phyloP scores from a whole-genome alignment of 2,888 invertebrate genomes.

The Ormia ochracea region DNA sequence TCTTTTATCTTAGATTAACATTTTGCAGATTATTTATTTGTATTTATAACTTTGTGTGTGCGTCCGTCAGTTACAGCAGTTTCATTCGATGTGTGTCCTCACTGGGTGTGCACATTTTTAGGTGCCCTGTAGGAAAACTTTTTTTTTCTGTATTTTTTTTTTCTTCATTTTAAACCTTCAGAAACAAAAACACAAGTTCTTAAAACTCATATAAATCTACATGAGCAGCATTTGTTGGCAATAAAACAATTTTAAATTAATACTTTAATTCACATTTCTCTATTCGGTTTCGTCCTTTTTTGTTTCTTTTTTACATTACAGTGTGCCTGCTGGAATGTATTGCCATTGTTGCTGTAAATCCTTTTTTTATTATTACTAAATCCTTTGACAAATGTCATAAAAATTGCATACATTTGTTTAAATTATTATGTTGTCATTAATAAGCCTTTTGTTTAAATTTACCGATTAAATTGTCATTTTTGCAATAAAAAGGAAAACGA shows the following conservation, averaged over 20 bases:
- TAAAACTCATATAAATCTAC: slow-evolving; percentile 15
- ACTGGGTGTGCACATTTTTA: background rate
- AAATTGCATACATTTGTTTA: slow-evolving; percentile 52
- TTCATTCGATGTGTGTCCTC: background rate
- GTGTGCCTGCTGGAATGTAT: background rate
- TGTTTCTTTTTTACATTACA: background rate
- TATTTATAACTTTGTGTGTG: background rate
- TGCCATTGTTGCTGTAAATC: slow-evolving; percentile 13
- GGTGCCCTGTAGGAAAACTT: background rate
- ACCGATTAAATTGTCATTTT: slow-evolving; percentile 55
- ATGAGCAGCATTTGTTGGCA: slow-evolving; percentile 17
- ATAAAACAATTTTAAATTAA: slow-evolving; percentile 42
- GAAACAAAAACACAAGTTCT: background rate
- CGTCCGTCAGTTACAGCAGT: background rate
- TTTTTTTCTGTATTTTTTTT: too few species aligned
- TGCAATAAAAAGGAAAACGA: background rate
- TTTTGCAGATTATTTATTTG: slow-evolving; percentile 15
- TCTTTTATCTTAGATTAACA: slow-evolving; percentile 11
- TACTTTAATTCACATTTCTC: background rate
- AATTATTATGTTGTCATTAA: slow-evolving; percentile 60
- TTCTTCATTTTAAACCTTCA: background rate
- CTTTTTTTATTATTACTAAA: slow-evolving; percentile 32
- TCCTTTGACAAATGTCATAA: slow-evolving; percentile 61
- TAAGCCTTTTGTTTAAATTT: slow-evolving; percentile 54
- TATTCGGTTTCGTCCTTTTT: background rate